phyloP scores from a whole-genome alignment of 2,113 vertebrate genomes.

The Prinia subflava region DNA sequence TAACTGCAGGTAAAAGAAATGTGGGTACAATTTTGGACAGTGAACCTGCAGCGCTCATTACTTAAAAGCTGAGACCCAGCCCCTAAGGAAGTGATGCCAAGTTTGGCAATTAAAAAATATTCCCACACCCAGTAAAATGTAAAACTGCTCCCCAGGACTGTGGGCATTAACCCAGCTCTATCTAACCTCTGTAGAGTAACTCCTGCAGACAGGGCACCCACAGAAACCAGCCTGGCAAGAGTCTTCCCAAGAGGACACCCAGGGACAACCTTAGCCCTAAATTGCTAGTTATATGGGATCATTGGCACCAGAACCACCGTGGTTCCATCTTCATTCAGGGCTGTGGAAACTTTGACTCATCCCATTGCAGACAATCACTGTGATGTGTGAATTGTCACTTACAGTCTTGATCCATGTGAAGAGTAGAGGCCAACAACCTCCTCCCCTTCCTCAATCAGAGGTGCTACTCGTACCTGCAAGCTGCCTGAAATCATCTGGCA shows the following conservation, averaged over 20 bases:
- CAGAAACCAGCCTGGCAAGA: neutral
- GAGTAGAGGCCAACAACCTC: neutral
- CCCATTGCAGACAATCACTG: neutral
- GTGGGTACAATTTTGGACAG: neutral
- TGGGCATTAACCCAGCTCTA: neutral
- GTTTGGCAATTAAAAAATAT: neutral
- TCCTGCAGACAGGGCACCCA: neutral
- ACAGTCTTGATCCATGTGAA: neutral
- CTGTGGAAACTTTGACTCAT: neutral
- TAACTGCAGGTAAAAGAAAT: neutral
- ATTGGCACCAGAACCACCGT: neutral
- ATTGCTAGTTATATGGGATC: neutral
- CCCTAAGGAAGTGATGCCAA: neutral
- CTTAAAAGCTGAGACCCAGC: neutral
- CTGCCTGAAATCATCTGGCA: neutral
- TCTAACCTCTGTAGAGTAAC: neutral
- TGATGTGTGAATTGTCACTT: neutral
- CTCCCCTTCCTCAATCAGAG: neutral
- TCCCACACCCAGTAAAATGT: neutral
- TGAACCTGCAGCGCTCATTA: neutral
- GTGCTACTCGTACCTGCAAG: neutral
- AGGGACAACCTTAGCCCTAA: neutral
- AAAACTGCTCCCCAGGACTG: neutral
- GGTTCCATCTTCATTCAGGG: neutral
- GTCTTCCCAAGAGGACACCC: neutral